Percentiles rank a stretch among this genome's conserved stretches.
Evolutionary conservation across 2,888 invertebrate genomes (phyloP).

Genomic region (Disparrhopalites patrizii): DNA sequence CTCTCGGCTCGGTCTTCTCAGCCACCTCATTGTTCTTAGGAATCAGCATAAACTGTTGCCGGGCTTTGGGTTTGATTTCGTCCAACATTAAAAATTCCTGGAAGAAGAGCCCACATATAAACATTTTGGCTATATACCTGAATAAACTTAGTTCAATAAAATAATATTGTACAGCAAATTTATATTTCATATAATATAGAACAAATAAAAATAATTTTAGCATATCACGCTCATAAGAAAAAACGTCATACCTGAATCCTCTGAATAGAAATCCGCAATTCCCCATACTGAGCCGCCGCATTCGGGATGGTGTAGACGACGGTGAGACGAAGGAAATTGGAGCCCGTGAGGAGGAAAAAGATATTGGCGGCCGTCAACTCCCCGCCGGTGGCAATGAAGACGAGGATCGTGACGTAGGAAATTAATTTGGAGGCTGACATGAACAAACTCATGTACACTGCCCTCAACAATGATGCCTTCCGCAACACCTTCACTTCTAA

Average conservation of each 20-base stretch:
- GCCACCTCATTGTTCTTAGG: conserved; percentile 20
- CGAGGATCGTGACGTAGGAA: conserved; percentile 72
- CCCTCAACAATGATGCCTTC: conserved; percentile 62
- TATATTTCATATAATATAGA: no score
- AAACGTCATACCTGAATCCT: conserved; percentile 60
- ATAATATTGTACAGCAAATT: no score
- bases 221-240: neutral
- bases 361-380: conserved; percentile 67
- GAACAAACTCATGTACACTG: conserved; percentile 64
- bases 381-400: conserved; percentile 61
- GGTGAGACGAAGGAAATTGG: conserved; percentile 77
- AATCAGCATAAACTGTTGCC: no score
- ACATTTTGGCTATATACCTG: no score
- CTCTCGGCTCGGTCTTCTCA: conserved; percentile 14
- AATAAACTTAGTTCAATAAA: no score
- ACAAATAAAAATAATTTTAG: no score
- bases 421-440: conserved; percentile 72
- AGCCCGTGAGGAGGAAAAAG: conserved; percentile 85
- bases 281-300: conserved; percentile 74
- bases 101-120: no score
- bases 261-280: conserved; percentile 70
- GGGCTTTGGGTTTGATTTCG: conserved; percentile 26
- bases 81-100: conserved; percentile 35
- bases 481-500: conserved; percentile 65
- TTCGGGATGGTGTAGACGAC: conserved; percentile 85